Conservation (phyloP, 1,140 invertebrate species). For the Hydropsyche tenuis region DNA sequence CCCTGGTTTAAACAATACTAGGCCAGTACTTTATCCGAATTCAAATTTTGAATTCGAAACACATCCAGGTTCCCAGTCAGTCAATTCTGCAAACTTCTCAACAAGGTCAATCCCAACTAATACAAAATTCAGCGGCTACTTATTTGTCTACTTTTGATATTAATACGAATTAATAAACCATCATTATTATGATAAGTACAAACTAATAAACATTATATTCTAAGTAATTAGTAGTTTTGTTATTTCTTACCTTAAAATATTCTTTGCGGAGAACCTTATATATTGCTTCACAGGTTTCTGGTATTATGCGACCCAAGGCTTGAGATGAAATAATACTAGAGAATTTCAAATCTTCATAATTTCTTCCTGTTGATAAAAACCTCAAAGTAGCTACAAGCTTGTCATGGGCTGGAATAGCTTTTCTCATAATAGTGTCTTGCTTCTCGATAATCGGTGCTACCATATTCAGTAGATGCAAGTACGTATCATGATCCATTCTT, state of each 20-base stretch:
- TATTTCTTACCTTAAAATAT: constrained; percentile 41
- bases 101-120: too few species aligned
- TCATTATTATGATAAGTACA: background rate
- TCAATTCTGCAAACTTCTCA: too few species aligned
- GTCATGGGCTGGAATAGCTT: constrained; percentile 49
- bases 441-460: constrained; percentile 51
- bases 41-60: background rate
- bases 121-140: background rate
- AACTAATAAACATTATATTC: constrained; percentile 1
- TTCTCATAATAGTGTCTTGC: constrained; percentile 51
- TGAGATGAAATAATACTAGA: constrained; percentile 55
- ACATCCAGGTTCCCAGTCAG: too few species aligned
- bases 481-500: too few species aligned
- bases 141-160: background rate
- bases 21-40: background rate
- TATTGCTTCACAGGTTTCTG: constrained; percentile 53
- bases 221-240: constrained; percentile 14
- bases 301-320: constrained; percentile 53
- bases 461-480: constrained; percentile 49
- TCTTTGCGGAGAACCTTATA: constrained; percentile 47
- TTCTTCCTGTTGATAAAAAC: constrained; percentile 50
- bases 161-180: background rate
- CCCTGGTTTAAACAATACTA: background rate
- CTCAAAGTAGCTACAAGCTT: constrained; percentile 50
- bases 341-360: constrained; percentile 52